A percentile compares a stretch with the other conserved stretches of the same genome.
Conservation (phyloP, 2,797 vertebrate species). For the Microchirus variegatus region DNA sequence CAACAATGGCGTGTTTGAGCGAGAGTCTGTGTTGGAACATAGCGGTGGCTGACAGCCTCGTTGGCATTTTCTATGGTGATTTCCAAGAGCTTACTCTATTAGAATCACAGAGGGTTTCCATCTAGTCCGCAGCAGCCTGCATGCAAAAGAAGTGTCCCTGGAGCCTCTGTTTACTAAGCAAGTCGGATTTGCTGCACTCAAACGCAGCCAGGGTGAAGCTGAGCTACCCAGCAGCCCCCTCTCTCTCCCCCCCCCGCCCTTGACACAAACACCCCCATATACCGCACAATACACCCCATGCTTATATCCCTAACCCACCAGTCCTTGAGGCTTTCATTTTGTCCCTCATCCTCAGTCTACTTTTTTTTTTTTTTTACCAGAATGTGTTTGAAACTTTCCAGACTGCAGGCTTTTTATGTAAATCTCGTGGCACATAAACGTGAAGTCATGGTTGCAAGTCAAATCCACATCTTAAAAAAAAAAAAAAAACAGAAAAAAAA, state of each 20-base stretch:
- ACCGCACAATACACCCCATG: constrained; percentile 34
- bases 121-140: constrained; percentile 71
- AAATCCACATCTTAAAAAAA: constrained; percentile 72
- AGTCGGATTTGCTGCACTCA: constrained; percentile 83
- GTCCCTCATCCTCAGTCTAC: constrained; percentile 80
- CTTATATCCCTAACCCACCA: constrained; percentile 36
- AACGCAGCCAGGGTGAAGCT: constrained; percentile 80
- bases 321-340: constrained; percentile 80
- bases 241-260: constrained; percentile 38
- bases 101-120: constrained; percentile 78
- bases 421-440: constrained; percentile 76
- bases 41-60: constrained; percentile 68
- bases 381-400: constrained; percentile 81
- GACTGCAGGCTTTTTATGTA: constrained; percentile 84
- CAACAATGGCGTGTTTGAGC: constrained; percentile 42
- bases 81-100: constrained; percentile 81
- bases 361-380: constrained; percentile 77
- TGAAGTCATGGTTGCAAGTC: constrained; percentile 74
- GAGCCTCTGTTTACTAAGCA: constrained; percentile 86
- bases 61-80: constrained; percentile 80
- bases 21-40: constrained; percentile 32
- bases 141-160: constrained; percentile 80
- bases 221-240: constrained; percentile 76
- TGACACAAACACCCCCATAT: constrained; percentile 41
- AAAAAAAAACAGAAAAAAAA: constrained; percentile 35